Base-by-base conservation (phyloP, 1,140 invertebrate genomes). In the Linepithema humile region DNA sequence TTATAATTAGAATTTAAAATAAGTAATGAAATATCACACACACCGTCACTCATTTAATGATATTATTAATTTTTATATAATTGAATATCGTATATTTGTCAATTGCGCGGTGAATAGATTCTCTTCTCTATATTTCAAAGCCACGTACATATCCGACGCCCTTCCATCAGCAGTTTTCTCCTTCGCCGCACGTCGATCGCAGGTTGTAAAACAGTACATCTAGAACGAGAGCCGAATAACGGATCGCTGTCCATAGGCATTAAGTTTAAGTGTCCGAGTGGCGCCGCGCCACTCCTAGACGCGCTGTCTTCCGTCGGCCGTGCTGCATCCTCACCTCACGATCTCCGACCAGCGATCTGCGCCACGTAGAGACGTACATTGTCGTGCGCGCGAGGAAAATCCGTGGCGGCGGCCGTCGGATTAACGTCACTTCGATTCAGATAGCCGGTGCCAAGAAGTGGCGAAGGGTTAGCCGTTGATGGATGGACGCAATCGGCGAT, bases 211-310 rank as follows among this genome's bases (percentile, higher is more conserved):
- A 40, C 20, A 48, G 67, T 5, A 29, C 26, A 45, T 74, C 40
- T 26, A 50, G 72, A 62, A 65, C 45, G 35, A 75, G 70, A 45
- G 20, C 12, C 59, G 48, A 77, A 12, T 85, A 83, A 89, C 83
- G 80, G 80, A 75, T 73, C 67, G 60, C 64, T 48, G 82, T 77
- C 80, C 80, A 57, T 43, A 62, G 80, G 70, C 64, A 84, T 87
- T 88, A 69, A 74, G 75, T 82, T 88, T 77, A 85, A 89, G 84
- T 84, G 75, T 85, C 82, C 50, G 70, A 82, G 74, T 84, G 88
- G 84, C 86, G 86, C 86, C 88, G 40, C 75, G 48, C 26, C 70
- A 38, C 50, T 75, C 32, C 29, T 77, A 77, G 23, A 48, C n/a
- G 23, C 53, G 23, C 15, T 67, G 38, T 12, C 62, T 50, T 43